Base-by-base conservation (phyloP, 2,797 vertebrate species). In the Chiroxiphia lanceolata region DNA sequence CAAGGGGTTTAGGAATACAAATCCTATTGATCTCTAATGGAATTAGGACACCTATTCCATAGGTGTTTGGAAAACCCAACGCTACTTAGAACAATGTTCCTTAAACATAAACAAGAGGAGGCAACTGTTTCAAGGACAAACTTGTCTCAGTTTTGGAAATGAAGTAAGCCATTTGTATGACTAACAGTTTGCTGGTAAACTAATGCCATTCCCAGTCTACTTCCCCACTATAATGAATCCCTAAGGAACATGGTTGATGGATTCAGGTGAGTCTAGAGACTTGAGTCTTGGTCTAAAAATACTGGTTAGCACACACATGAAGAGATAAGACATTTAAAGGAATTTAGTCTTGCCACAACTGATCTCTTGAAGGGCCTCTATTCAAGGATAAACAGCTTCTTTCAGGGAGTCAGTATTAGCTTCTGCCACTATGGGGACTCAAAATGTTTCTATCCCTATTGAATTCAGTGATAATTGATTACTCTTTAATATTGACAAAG, bases 1-100 rank as follows among this genome's bases (percentile, higher is more conserved):
- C 1, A 4, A 81, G 25, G 70, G 63, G 17, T 76, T 90, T 64
- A 89, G 67, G 45, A 65, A 87, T 18, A 81, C 61, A 89, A 89
- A 93, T 42, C 65, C 69, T 56, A 76, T 87, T 95, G 89, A 90
- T 42, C 31, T 76, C 83, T 83, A 87, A 83, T 77, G 31, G 86
- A 95, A 94, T 93, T 90, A 93, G 42, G 83, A 91, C 48, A 91
- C 74, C 85, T 94, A 60, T 76, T 78, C 59, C 85, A 90, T 64
- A 83, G 83, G 67, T 82, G 65, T 84, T 94, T 89, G 70, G 78
- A 89, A 95, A 94, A 92, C 33, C 31, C 38, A 79, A 1, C 8
- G 9, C 19, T 56, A 14, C 65, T 86, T 38, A 38, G 15, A 87
- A 51, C 40, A 93, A 59, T 3, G 6, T 47, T 93, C 64, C 69